Evolutionary conservation across 2,113 vertebrate species (phyloP).

Genomic region (Notiomystis cincta): DNA sequence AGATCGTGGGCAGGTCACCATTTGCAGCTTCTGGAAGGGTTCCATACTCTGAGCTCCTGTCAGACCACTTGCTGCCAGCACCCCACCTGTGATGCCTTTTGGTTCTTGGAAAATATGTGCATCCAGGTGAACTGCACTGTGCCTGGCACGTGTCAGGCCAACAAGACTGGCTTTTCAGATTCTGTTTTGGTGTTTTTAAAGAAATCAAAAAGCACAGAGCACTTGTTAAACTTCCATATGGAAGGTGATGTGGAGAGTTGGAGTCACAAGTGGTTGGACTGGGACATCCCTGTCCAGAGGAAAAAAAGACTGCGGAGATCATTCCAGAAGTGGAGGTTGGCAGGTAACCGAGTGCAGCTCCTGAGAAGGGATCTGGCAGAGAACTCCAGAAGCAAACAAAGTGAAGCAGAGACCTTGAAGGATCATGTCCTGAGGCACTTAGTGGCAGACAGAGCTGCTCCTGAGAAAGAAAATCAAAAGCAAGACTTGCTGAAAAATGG

Average conservation of each 20-base stretch:
- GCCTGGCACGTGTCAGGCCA: conserved; percentile 51
- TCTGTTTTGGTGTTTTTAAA: conserved; percentile 72
- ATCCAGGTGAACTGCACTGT: conserved; percentile 72
- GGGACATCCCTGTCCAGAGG: not conserved
- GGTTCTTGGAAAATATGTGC: conserved; percentile 74
- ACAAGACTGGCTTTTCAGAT: conserved; percentile 45
- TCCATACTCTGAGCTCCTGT: conserved; percentile 66
- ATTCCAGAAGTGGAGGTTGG: not conserved
- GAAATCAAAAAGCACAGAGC: conserved; percentile 50
- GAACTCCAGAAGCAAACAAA: not conserved
- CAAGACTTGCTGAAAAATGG: not conserved
- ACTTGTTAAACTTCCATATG: not conserved
- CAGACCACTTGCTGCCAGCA: conserved; percentile 72
- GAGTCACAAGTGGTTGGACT: conserved; percentile 27
- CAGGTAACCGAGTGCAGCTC: not conserved
- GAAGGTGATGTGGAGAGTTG: not conserved
- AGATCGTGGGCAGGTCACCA: conserved; percentile 56
- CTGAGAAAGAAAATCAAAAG: not conserved
- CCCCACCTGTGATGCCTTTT: conserved; percentile 72
- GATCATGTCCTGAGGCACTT: not conserved
- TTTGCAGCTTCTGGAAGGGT: conserved; percentile 64
- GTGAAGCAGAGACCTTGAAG: not conserved
- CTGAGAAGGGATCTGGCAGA: not conserved
- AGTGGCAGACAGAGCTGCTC: not conserved
- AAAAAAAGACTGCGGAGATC: not conserved